Percentiles rank a stretch among this genome's conserved stretches.
These are phyloP conservation scores for Lomographa bimaculata DNA, from an alignment of 2,888 invertebrate species.

Conservation along the genomic window DNA sequence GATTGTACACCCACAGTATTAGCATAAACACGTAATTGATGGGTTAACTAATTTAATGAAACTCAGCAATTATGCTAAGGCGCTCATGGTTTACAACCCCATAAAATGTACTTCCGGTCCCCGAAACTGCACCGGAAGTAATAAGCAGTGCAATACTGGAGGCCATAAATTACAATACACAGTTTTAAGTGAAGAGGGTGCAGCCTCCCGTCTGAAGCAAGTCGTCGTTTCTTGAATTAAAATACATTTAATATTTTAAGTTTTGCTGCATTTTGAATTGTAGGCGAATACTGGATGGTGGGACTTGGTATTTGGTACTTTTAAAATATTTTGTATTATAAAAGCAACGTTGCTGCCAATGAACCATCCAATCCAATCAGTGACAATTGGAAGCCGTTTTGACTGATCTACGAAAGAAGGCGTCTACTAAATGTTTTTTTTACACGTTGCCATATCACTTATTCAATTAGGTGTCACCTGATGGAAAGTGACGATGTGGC, in stretches of 20 bases:
- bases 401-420: too few species aligned
- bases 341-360: too few species aligned
- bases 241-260: constrained; percentile 11
- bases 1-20: constrained; percentile 47
- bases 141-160: constrained; percentile 78
- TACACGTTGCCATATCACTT: too few species aligned
- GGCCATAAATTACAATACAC: constrained; percentile 77
- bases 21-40: constrained; percentile 76
- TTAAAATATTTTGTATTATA: too few species aligned
- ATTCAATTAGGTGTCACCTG: too few species aligned
- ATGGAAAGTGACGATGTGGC: too few species aligned
- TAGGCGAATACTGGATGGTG: too few species aligned
- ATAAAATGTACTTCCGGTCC: constrained; percentile 74
- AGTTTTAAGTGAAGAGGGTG: constrained; percentile 69
- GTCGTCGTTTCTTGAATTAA: constrained; percentile 20
- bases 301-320: too few species aligned
- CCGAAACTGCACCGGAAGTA: constrained; percentile 78
- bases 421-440: too few species aligned
- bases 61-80: constrained; percentile 79
- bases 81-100: constrained; percentile 77
- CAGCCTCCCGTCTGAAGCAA: constrained; percentile 43
- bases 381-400: too few species aligned
- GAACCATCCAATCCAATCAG: too few species aligned
- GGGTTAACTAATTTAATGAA: constrained; percentile 77
- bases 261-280: not conserved